Evolutionary conservation across 2,797 vertebrate species (phyloP).

Genomic region (Scolopax rusticola): DNA sequence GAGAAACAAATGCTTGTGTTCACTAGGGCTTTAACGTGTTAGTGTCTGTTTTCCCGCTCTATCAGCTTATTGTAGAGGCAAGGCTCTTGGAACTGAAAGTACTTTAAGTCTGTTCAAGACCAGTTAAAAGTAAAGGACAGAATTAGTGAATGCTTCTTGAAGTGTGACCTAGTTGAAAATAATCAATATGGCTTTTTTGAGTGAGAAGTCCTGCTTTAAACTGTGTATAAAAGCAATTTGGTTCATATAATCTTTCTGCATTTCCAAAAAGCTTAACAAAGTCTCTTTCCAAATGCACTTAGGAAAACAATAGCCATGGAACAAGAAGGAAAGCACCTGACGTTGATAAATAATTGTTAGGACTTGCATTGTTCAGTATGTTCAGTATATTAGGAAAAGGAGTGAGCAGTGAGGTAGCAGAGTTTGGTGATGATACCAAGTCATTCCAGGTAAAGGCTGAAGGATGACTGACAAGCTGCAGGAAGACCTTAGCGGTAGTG

Average conservation of each 20-base stretch:
- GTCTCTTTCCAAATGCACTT: not conserved
- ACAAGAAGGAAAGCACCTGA: not conserved
- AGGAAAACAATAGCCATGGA: not conserved
- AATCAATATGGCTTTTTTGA: not conserved
- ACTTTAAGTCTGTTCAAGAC: not conserved
- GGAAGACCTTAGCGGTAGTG: not conserved
- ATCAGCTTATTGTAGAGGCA: not conserved
- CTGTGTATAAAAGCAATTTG: not conserved
- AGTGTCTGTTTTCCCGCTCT: not conserved
- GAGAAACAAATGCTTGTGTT: not conserved
- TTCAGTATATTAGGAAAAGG: not conserved
- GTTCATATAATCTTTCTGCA: not conserved
- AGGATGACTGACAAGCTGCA: not conserved
- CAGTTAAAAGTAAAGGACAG: not conserved
- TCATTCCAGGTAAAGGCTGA: not conserved
- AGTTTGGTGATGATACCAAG: not conserved
- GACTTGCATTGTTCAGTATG: not conserved
- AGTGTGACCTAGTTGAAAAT: not conserved
- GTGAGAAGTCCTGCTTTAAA: not conserved
- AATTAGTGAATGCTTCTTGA: not conserved
- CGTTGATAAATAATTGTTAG: not conserved
- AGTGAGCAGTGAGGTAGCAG: not conserved
- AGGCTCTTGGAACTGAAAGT: not conserved
- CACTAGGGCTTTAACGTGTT: not conserved
- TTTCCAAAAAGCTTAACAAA: not conserved